These are phyloP conservation scores for Dromaius novaehollandiae DNA, from an alignment of 2,113 vertebrate genomes.

Conservation along the genomic window DNA sequence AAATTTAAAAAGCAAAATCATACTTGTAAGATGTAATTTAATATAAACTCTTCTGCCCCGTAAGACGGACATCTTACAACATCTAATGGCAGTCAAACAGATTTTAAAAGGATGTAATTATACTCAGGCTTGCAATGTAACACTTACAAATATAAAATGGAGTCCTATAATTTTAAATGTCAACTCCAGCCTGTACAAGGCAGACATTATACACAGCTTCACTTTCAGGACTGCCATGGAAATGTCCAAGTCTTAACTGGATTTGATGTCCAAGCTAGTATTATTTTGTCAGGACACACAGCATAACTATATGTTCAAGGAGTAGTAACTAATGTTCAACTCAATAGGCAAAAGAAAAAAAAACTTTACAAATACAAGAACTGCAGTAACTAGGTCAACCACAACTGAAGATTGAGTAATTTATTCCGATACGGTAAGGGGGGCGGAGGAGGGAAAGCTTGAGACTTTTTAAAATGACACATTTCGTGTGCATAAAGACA, in stretches of 20 bases:
- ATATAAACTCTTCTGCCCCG: not conserved
- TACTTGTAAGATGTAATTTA: not conserved
- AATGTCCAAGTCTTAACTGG: not conserved
- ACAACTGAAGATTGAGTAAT: not conserved
- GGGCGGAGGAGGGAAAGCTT: not conserved
- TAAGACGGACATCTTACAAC: not conserved
- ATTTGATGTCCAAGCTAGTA: not conserved
- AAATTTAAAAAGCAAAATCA: not conserved
- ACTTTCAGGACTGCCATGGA: not conserved
- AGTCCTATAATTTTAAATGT: not conserved
- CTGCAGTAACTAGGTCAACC: not conserved
- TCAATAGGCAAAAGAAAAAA: not conserved
- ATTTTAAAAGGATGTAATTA: not conserved
- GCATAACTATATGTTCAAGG: not conserved
- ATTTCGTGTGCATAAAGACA: not conserved
- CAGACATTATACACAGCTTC: not conserved
- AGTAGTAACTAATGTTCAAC: not conserved
- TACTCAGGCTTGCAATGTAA: not conserved
- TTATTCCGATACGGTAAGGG: not conserved
- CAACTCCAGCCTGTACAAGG: not conserved
- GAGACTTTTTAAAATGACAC: not conserved
- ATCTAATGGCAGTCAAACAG: not conserved
- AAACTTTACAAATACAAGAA: not conserved
- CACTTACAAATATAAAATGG: not conserved
- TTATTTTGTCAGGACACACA: not conserved